These are phyloP conservation scores for Dasypogon diadema DNA, from an alignment of 2,888 invertebrate species.

Conservation along the genomic window DNA sequence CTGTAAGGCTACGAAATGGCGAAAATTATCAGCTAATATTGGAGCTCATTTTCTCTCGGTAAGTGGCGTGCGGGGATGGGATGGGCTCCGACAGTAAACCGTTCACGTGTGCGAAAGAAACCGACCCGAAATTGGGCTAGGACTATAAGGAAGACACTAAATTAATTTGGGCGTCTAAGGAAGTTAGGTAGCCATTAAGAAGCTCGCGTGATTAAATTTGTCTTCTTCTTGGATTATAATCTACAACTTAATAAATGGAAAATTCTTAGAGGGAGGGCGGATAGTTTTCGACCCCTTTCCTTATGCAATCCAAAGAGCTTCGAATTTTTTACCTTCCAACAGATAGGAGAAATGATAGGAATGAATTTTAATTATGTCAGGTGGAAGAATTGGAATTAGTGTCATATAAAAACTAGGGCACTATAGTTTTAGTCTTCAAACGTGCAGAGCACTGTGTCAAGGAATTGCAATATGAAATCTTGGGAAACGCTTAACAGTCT, in stretches of 20 bases:
- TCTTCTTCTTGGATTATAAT: conserved; percentile 44
- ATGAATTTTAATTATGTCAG: no score
- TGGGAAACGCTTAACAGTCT: no score
- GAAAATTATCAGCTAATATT: conserved; percentile 50
- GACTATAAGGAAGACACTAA: conserved; percentile 33
- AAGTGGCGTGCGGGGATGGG: conserved; percentile 1
- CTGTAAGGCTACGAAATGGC: conserved; percentile 18
- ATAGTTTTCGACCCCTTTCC: neutral
- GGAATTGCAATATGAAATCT: no score
- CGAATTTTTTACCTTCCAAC: no score
- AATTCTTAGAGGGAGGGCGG: neutral
- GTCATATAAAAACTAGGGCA: no score
- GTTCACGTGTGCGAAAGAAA: conserved; percentile 41
- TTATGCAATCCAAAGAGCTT: no score
- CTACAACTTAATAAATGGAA: conserved; percentile 46
- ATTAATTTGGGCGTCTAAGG: conserved; percentile 45
- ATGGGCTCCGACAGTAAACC: neutral
- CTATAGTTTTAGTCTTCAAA: no score
- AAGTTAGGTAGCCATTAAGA: conserved; percentile 34
- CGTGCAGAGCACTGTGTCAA: no score
- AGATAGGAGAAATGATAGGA: no score
- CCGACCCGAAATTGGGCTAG: conserved; percentile 34
- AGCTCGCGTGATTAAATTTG: conserved; percentile 50
- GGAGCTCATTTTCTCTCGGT: conserved; percentile 26
- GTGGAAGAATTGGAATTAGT: no score